phyloP scores from a whole-genome alignment of 2,113 vertebrate genomes.

The Tragelaphus imberbis region DNA sequence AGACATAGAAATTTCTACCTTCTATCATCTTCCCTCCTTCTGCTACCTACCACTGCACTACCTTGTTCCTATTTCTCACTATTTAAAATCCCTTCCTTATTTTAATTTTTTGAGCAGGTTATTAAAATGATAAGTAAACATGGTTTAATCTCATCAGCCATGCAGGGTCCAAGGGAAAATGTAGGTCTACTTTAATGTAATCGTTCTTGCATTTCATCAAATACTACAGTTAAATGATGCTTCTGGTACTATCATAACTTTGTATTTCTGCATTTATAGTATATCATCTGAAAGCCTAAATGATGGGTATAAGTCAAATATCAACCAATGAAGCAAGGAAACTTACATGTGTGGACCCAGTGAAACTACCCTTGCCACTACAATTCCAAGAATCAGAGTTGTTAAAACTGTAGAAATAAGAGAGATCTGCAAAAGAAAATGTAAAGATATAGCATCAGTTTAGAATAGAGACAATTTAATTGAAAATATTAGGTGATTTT shows the following conservation, averaged over 20 bases:
- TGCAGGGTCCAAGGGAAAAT: background rate
- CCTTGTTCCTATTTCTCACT: background rate
- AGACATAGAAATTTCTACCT: background rate
- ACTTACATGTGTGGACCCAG: constrained; percentile 88
- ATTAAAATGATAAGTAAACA: background rate
- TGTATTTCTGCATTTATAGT: background rate
- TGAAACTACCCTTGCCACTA: constrained; percentile 86
- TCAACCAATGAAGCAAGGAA: constrained; percentile 30
- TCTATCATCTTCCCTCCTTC: background rate
- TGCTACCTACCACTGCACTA: background rate
- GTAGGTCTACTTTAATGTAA: background rate
- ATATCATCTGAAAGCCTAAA: background rate
- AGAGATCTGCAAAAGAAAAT: constrained; percentile 85
- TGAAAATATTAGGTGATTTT: background rate
- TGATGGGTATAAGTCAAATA: background rate
- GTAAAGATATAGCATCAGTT: background rate
- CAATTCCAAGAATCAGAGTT: constrained; percentile 84
- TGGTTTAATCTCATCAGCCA: background rate
- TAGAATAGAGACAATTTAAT: background rate
- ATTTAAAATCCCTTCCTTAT: background rate
- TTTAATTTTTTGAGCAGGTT: background rate
- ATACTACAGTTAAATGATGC: background rate
- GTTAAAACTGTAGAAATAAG: constrained; percentile 91
- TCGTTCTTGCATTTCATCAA: background rate
- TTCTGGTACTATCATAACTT: background rate